These are phyloP conservation scores for Drosophila mimica DNA, from an alignment of 2,888 invertebrate genomes.

Conservation along the genomic window DNA sequence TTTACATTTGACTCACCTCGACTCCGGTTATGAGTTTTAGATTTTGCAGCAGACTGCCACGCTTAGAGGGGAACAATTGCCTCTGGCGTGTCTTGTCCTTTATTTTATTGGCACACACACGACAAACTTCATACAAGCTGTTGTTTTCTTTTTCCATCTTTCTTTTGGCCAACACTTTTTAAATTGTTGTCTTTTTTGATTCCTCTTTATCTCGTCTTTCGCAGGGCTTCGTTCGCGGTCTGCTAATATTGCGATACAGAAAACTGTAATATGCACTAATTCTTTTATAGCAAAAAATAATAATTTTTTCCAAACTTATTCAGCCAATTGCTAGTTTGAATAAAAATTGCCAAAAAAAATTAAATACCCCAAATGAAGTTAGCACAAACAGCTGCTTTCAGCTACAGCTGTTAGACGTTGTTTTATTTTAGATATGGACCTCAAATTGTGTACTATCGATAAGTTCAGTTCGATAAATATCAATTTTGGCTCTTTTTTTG, in stretches of 20 bases:
- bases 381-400: neutral
- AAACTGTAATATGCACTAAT: neutral
- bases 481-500: neutral
- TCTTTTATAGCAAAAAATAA: neutral
- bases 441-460: neutral
- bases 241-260: neutral
- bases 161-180: neutral
- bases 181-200: neutral
- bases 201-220: neutral
- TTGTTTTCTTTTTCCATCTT: conserved; percentile 22
- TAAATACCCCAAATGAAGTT: neutral
- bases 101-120: conserved; percentile 70
- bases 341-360: neutral
- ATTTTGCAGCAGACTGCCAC: conserved; percentile 50
- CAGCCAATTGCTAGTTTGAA: neutral
- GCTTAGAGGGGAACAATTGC: conserved; percentile 51
- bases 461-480: conserved; percentile 1
- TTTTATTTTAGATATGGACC: conserved; percentile 10
- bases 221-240: neutral
- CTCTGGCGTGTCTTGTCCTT: conserved; percentile 57
- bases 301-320: neutral
- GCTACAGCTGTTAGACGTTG: neutral
- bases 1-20: conserved; percentile 36
- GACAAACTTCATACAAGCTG: conserved; percentile 50
- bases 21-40: conserved; percentile 66